Evolutionary conservation across 2,888 invertebrate species (phyloP), one percentile per base, ranked within the genome.

Genomic region (Campoletis raptor): DNA sequence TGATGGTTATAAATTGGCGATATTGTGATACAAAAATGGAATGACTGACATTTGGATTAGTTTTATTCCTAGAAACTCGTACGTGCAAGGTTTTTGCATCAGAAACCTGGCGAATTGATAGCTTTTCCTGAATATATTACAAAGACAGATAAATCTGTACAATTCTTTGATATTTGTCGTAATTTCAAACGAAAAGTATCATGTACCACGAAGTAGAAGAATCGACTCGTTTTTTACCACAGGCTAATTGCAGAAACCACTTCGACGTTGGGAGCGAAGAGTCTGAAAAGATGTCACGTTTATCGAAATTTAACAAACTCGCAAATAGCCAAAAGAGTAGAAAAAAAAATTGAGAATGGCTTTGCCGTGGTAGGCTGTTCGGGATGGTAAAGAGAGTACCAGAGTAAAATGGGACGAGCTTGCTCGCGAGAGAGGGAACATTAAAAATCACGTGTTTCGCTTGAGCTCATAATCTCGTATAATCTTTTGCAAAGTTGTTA

Each of bases 401-500:
- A 64, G 85, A 72, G 86, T 42, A 54, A 79, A 79, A 76, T 79
- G 77, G 81, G 79, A 87, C 89, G 89, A 89, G 89, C 89, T 76
- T 76, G 83, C 80, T 57, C 82, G 61, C 69, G 76, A 69, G 90
- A 89, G 90, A 84, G 88, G 90, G 89, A 91, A 93, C 93, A 94
- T 94, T 94, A 94, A 94, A 94, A 94, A 94, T 94, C 94, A 94
- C 94, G 94, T 93, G 93, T 94, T 94, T 91, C 94, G 94, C 93
- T 94, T 93, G 94, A 94, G 94, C 94, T 94, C 94, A 94, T 94
- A 94, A 94, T 94, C 94, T 94, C 94, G 92, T 94, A 93, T 94
- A 94, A 94, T 94, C 94, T 94, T 94, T 94, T 94, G 94, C 94
- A 94, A 94, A 94, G 94, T 94, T 94, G 94, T 94, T 94, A 94